Percentiles rank a stretch among this genome's conserved stretches.
Evolutionary conservation across 2,797 vertebrate species (phyloP).

Genomic region (Gallirallus australis): DNA sequence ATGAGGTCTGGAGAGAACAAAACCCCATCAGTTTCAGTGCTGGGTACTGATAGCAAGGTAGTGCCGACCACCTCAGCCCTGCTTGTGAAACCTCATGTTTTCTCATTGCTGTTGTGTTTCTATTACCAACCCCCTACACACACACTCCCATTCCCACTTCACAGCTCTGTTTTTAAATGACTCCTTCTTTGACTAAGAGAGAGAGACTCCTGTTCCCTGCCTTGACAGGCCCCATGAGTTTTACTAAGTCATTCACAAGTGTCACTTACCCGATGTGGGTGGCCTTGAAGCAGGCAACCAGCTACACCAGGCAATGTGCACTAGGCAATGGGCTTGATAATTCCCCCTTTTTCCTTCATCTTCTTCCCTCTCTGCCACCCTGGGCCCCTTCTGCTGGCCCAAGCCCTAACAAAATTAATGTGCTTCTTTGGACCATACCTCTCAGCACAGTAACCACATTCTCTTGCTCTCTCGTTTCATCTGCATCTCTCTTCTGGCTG

Average conservation of each 20-base stretch:
- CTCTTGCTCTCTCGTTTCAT: neutral
- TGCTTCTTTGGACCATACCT: neutral
- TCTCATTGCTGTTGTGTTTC: neutral
- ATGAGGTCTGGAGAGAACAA: neutral
- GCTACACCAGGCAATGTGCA: neutral
- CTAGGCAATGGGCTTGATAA: neutral
- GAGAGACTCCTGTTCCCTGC: conserved; percentile 8
- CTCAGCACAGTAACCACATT: neutral
- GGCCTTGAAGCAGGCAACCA: neutral
- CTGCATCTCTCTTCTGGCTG: conserved; percentile 25
- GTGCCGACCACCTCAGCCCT: neutral
- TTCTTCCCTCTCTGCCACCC: neutral
- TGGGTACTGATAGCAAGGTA: neutral
- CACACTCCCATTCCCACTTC: neutral
- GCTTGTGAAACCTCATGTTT: neutral
- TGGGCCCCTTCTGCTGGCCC: neutral
- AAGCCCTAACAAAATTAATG: neutral
- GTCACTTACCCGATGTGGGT: neutral
- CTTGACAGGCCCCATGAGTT: neutral
- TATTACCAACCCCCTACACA: neutral
- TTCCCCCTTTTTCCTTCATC: neutral
- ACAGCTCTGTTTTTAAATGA: neutral
- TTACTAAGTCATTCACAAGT: neutral
- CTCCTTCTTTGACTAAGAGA: neutral
- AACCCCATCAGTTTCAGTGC: neutral